These are phyloP conservation scores for Megaceryle maxima DNA, from an alignment of 2,113 vertebrate species.

Conservation along the genomic window DNA sequence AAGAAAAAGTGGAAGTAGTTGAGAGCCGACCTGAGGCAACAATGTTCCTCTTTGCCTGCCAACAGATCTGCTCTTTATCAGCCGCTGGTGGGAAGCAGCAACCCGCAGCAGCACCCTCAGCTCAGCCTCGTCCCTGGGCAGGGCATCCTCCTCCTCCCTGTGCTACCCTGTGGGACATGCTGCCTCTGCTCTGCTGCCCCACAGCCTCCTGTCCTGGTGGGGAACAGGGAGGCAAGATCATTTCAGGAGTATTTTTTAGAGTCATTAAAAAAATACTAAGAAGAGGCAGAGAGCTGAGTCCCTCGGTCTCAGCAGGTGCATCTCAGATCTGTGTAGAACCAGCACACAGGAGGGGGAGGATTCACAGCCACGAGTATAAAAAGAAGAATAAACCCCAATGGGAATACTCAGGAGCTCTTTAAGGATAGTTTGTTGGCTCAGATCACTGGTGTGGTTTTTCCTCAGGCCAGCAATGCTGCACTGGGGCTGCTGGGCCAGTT, in stretches of 20 bases:
- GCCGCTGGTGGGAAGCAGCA: rapidly evolving
- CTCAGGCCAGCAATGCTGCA: not conserved
- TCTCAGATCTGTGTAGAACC: not conserved
- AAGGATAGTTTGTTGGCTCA: rapidly evolving
- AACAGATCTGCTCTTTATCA: too few species aligned
- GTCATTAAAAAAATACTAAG: rapidly evolving
- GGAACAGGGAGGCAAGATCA: rapidly evolving
- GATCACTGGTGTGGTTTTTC: not conserved
- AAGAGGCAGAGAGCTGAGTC: not conserved
- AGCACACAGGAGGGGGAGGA: rapidly evolving
- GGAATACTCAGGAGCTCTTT: not conserved
- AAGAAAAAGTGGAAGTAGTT: not conserved
- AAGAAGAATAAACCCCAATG: not conserved
- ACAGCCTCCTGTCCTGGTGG: rapidly evolving
- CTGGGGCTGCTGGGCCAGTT: not conserved
- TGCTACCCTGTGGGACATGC: rapidly evolving
- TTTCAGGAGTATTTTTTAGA: not conserved
- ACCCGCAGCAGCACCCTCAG: rapidly evolving
- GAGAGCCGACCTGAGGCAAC: not conserved
- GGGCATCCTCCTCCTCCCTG: not conserved
- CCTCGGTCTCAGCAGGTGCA: rapidly evolving
- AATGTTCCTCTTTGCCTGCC: not conserved
- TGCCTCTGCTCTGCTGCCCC: rapidly evolving
- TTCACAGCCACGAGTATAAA: rapidly evolving
- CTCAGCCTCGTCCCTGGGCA: not conserved